Percentiles rank a stretch among this genome's conserved stretches.
Evolutionary conservation across 2,797 vertebrate species (phyloP).

Genomic region (Chromobotia macracanthus): DNA sequence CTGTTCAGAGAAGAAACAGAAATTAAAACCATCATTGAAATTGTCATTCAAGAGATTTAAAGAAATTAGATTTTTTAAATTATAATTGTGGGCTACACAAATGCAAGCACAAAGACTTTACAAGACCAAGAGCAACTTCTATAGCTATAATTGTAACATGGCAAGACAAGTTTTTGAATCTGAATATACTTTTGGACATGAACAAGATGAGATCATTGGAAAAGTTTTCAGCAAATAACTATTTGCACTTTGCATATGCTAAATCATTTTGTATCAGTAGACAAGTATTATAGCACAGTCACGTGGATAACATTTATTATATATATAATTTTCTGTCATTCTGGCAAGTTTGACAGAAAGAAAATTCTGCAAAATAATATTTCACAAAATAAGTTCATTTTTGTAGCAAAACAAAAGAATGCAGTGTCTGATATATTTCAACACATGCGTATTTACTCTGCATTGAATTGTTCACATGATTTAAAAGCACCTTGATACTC

Average conservation of each 20-base stretch:
- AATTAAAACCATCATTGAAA: not conserved
- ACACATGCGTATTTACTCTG: too few relatives aligned
- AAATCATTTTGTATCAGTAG: too few relatives aligned
- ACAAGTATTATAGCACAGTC: too few relatives aligned
- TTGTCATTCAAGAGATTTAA: too few relatives aligned
- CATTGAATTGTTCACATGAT: not conserved
- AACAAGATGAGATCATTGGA: not conserved
- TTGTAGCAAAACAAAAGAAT: too few relatives aligned
- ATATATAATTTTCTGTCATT: not conserved
- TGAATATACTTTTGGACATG: not conserved
- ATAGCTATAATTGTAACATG: not conserved
- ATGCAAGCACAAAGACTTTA: not conserved
- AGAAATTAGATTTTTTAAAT: not conserved
- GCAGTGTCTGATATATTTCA: too few relatives aligned
- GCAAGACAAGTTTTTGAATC: not conserved
- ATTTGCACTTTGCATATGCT: too few relatives aligned
- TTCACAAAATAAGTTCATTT: too few relatives aligned
- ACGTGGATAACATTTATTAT: too few relatives aligned
- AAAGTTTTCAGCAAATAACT: too few relatives aligned
- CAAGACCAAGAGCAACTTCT: not conserved
- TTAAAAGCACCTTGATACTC: not conserved
- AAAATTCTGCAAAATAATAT: too few relatives aligned
- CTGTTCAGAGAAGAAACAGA: not conserved
- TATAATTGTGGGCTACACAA: not conserved
- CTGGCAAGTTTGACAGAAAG: too few relatives aligned